Evolutionary conservation across 1,140 invertebrate species (phyloP).

Genomic region (Nixonia krombeini): DNA sequence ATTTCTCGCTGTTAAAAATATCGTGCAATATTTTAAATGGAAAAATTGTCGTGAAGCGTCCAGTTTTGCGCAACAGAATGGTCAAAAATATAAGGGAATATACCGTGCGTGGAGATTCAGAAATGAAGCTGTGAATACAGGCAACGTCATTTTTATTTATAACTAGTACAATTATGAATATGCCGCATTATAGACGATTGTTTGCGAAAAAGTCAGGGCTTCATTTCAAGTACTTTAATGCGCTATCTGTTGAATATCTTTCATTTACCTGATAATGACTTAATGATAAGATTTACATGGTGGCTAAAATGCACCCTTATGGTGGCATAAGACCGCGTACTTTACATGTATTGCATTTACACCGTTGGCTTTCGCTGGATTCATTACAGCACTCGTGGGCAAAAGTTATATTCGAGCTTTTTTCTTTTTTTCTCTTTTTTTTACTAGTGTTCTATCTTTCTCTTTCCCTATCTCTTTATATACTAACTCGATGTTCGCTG

Average conservation of each 20-base stretch:
- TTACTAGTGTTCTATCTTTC: too few species aligned
- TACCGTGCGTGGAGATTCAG: too few species aligned
- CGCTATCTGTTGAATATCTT: constrained; percentile 23
- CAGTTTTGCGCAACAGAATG: too few species aligned
- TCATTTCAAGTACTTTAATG: constrained; percentile 12
- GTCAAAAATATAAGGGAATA: too few species aligned
- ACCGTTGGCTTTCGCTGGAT: constrained; percentile 63
- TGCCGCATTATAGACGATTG: not conserved
- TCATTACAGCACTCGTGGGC: constrained; percentile 39
- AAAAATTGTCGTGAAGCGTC: too few species aligned
- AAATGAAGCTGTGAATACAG: too few species aligned
- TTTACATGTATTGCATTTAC: constrained; percentile 49
- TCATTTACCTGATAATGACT: constrained; percentile 24
- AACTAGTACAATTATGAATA: not conserved
- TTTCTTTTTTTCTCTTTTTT: constrained; percentile 30
- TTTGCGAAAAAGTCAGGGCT: constrained; percentile 15
- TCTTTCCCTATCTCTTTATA: too few species aligned
- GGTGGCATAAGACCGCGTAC: constrained; percentile 23
- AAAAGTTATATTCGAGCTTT: constrained; percentile 40
- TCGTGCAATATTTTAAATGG: too few species aligned
- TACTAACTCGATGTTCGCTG: constrained; percentile 53
- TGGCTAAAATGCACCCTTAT: constrained; percentile 36
- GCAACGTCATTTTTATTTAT: too few species aligned
- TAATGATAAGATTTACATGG: constrained; percentile 27
- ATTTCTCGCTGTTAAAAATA: too few species aligned